phyloP scores from a whole-genome alignment of 64 coral and sea anemone genomes.

The Pocillopora damicornis region DNA sequence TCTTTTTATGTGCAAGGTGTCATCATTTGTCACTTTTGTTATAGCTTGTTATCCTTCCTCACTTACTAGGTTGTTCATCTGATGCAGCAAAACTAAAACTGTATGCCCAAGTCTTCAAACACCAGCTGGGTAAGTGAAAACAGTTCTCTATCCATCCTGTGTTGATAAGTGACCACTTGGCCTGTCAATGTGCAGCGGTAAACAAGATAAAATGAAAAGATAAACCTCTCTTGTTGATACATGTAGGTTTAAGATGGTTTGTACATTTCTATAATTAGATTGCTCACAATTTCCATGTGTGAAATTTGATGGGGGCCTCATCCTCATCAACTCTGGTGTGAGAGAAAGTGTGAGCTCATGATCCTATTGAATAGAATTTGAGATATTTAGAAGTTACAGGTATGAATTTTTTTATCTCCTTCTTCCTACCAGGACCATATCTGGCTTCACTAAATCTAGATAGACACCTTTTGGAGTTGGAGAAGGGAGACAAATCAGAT shows the following conservation, averaged over 20 bases:
- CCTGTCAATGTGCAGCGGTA: no score
- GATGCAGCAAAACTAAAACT: constrained; percentile 76
- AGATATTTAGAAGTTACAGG: no score
- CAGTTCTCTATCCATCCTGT: background rate
- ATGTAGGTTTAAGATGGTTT: no score
- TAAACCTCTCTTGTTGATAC: no score
- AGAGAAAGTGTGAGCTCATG: no score
- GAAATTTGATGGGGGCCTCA: no score
- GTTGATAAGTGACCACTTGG: no score
- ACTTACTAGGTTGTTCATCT: constrained; percentile 31
- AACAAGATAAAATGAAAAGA: no score
- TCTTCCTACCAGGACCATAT: constrained; percentile 41
- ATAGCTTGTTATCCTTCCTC: background rate
- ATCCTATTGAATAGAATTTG: no score
- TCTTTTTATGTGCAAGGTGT: background rate
- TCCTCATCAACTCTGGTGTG: no score
- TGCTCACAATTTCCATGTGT: no score
- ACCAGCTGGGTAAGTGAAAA: constrained; percentile 59
- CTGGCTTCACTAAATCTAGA: constrained; percentile 46
- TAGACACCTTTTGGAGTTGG: constrained; percentile 29
- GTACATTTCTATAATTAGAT: no score
- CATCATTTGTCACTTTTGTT: background rate
- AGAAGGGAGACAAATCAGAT: constrained; percentile 49
- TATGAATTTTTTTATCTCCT: background rate
- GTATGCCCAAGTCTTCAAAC: constrained; percentile 69